Base-by-base conservation (phyloP, 2,888 invertebrate species). In the Brachylomia viminalis region DNA sequence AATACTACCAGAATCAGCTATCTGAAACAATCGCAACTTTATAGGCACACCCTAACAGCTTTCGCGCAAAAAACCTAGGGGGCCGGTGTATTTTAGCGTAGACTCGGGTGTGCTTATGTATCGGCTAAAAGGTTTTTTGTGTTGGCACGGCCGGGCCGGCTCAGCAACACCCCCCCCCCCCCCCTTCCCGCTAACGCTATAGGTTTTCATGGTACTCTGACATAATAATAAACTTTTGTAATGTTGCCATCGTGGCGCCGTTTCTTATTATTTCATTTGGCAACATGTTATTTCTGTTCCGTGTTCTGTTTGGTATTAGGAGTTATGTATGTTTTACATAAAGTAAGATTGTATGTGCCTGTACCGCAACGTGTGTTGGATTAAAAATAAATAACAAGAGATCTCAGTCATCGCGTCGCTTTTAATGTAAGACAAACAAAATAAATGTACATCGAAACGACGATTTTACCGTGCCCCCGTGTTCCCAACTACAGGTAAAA, bases 81-180 rank as follows among this genome's bases (percentile, higher is more conserved):
- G 79, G 70, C 67, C 75, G 27, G 73, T 77, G 78, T 79, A 77
- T 80, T 84, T 81, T 77, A 72, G 77, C 75, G 70, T 75, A 79
- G 79, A 86, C 86, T 87, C 79, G 84, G 74, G 80, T 64, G 75
- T 77, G 77, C 82, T 83, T 83, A 76, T 77, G 78, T 87, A 87
- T 86, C 79, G 78, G 75, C 80, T 87, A 86, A 87, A 87, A 87
- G 87, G 87, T 86, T 87, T 87, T 87, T 87, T 87, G 82, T 87
- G 87, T 86, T 56, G 77, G 82, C 82, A 61, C 79, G 54, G 71
- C 59, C 69, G 27, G 77, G 13, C 33, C 33, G 62, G 71, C 75
- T 59, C 68, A 42, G 54, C 52, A 42, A 47, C 52, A 54, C 47
- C 42, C 23, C 17, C 56, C 27, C n/a, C 23, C 7, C 52, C 8